Conservation (phyloP, 2,888 invertebrate species). For the Sarcophaga subvicina region DNA sequence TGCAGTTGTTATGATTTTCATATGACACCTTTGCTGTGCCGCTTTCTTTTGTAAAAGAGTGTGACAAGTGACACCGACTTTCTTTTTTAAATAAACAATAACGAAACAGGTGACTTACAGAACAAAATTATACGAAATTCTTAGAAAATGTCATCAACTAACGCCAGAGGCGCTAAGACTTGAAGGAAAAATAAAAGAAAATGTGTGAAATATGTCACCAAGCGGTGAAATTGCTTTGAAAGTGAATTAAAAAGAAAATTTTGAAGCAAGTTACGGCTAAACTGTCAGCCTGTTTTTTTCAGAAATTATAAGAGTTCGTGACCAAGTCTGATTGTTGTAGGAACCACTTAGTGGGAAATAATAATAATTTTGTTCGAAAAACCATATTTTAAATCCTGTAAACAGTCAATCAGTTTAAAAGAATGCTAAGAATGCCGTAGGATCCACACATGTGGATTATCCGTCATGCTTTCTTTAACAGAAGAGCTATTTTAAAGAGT, state of each 20-base stretch:
- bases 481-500: too few species aligned
- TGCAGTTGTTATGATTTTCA: slow-evolving; percentile 3
- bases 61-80: slow-evolving; percentile 20
- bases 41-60: background rate
- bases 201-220: background rate
- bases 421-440: too few species aligned
- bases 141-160: background rate
- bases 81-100: too few species aligned
- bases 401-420: too few species aligned
- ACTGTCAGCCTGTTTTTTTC: background rate
- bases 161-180: slow-evolving; percentile 18
- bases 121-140: background rate
- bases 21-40: slow-evolving; percentile 10
- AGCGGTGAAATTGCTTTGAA: background rate
- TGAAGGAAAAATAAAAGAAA: too few species aligned
- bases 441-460: too few species aligned
- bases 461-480: too few species aligned
- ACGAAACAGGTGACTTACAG: too few species aligned
- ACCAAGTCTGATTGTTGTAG: too few species aligned
- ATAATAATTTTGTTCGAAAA: background rate
- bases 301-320: too few species aligned
- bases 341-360: background rate
- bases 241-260: background rate
- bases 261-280: background rate
- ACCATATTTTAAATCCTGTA: too few species aligned